phyloP scores from a whole-genome alignment of 2,888 invertebrate species.

The Drosophila eohydei region DNA sequence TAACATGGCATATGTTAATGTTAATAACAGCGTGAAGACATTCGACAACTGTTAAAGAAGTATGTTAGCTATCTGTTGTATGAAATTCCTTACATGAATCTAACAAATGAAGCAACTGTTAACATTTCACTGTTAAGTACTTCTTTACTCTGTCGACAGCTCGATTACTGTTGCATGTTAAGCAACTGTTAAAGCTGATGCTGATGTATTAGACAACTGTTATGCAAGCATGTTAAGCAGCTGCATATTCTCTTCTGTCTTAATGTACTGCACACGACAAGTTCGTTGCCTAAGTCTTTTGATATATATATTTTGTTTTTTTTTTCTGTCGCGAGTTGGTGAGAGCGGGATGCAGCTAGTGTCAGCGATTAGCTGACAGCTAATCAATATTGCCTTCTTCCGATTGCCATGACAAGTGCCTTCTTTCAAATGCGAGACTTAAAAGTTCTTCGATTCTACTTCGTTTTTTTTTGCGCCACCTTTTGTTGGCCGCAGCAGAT shows the following conservation, averaged over 20 bases:
- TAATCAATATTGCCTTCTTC: conserved; percentile 62
- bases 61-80: neutral
- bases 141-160: neutral
- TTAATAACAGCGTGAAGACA: neutral
- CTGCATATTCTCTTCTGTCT: neutral
- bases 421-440: conserved; percentile 52
- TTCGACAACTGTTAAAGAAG: neutral
- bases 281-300: conserved; percentile 75
- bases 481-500: conserved; percentile 59
- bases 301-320: conserved; percentile 3
- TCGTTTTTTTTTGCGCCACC: conserved; percentile 29
- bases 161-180: neutral
- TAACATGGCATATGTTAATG: neutral
- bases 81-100: neutral
- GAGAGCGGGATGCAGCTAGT: conserved; percentile 34
- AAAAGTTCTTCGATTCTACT: neutral
- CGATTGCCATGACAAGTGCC: conserved; percentile 68
- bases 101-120: neutral
- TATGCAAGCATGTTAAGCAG: neutral
- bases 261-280: conserved; percentile 24
- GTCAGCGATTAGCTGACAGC: conserved; percentile 80
- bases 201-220: neutral
- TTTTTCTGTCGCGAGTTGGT: conserved; percentile 12
- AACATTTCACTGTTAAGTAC: too few species aligned
- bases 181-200: neutral